Base-by-base conservation (phyloP, 2,888 invertebrate species). In the Leptopterna dolabrata region DNA sequence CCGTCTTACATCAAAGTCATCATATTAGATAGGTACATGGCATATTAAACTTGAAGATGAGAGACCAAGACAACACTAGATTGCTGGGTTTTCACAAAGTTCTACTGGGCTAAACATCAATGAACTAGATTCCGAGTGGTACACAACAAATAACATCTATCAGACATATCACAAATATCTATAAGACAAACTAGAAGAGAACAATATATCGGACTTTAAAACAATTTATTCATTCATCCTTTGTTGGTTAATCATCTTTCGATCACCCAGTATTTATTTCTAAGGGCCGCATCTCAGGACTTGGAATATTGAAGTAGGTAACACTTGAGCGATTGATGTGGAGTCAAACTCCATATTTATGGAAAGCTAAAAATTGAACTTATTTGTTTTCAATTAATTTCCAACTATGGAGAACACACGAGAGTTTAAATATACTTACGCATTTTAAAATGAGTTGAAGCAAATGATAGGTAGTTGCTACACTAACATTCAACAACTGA, bases 271-370 rank as follows among this genome's bases (percentile, higher is more conserved):
- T 47, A 7, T 14, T 9, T 9, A 36, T 36, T 36, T 36, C 36
- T 36, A 36, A 4, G 4, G 7, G 7, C 36, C 13, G 3, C 16
- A 36, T 76, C 73, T 9, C 16, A 36, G n/a, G n/a, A 76, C 36
- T 76, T 19, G 16, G 36, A 19, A 76, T 27, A 45, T 24, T 30
- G 45, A 41, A 29, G 24, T 45, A 36, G 36, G 36, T 36, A 78
- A 78, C 78, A 78, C 76, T 76, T 78, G 78, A 76, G 76, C 76
- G 78, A 78, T 78, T 78, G 73, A 41, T 4, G n/a, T n/a, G 73
- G 73, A 36, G 73, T 41, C 36, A 27, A 36, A 73, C 19, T 41
- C 36, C 73, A 30, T 11, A 19, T 73, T 36, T 7, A 73, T 41
- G 73, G 13, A 36, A 73, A 0, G 19, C 24, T 19, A 63, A 24